Evolutionary conservation across 2,113 vertebrate species (phyloP).

Genomic region (Aplodontia rufa): DNA sequence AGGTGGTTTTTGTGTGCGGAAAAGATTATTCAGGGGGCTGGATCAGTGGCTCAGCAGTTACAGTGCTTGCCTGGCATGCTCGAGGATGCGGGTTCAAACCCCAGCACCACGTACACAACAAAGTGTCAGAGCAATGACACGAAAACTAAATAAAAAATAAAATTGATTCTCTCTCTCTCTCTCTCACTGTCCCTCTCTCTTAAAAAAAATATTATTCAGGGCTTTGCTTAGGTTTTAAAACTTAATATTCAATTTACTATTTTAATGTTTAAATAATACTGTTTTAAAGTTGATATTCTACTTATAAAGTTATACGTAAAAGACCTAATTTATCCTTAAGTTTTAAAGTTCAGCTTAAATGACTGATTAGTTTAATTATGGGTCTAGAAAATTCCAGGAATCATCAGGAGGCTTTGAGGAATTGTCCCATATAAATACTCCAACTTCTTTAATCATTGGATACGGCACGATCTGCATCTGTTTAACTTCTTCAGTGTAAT

Average conservation of each 20-base stretch:
- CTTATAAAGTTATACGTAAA: not conserved
- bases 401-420: conserved; percentile 22
- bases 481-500: not conserved
- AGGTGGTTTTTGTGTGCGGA: not conserved
- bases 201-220: not conserved
- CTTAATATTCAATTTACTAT: not conserved
- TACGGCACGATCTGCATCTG: not conserved
- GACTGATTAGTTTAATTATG: conserved; percentile 45
- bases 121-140: too few relatives aligned
- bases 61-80: too few relatives aligned
- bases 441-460: conserved; percentile 7
- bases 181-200: too few relatives aligned
- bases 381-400: not conserved
- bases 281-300: conserved; percentile 33
- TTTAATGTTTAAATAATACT: not conserved
- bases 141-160: too few relatives aligned
- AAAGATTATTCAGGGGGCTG: not conserved
- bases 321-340: not conserved
- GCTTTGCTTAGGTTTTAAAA: conserved; percentile 38
- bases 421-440: conserved; percentile 34
- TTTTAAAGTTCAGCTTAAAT: conserved; percentile 41
- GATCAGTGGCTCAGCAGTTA: too few relatives aligned
- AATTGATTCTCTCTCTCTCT: too few relatives aligned
- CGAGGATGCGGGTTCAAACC: too few relatives aligned
- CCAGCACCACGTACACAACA: too few relatives aligned